Evolutionary conservation across 2,113 vertebrate genomes (phyloP), one percentile per base, ranked within the genome.

Genomic region (Ranitomeya variabilis): DNA sequence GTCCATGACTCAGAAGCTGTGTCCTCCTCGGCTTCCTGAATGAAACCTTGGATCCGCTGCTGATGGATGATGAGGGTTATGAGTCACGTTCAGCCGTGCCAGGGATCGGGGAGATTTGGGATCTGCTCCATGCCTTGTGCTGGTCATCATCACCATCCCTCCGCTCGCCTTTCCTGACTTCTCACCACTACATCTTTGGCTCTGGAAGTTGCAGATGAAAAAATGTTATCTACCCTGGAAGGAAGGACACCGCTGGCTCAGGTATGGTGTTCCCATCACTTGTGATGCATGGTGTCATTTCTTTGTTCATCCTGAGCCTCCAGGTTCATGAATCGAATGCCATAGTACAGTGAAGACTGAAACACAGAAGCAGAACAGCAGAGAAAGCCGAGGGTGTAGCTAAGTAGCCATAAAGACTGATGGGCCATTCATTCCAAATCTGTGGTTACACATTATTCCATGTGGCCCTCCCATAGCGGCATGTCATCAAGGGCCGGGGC

Each of bases 401-500:
- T 45, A 45, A 45, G 37, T 45, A 45, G 3, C 37, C 37, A 45
- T 45, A 45, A 45, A 45, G 37, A 45, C 37, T 45, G 37, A 45
- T 37, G 37, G 37, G 37, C 37, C 37, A 37, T 45, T 45, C 37
- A 45, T 45, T 45, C 37, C 3, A 45, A 45, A 45, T 45, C 37
- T 45, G 23, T 26, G 26, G 11, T 12, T 66, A 12, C 19, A 19
- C 13, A 62, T 59, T n/a, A 54, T 4, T 52, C n/a, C 45, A 14
- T 54, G 77, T 15, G 73, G 18, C 19, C 54, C 86, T 62, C 73
- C 82, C 86, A 82, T 82, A 74, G 37, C 82, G 52, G 15, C 37
- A 45, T 59, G 21, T 31, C 67, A 37, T 45, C 21, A 31, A 19
- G 51, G 76, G 76, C 4, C 12, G 62, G 51, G 77, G 45, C 26